A percentile compares a stretch with the other conserved stretches of the same genome.
These are phyloP conservation scores for Carduelis carduelis DNA, from an alignment of 2,797 vertebrate species.

Conservation along the genomic window DNA sequence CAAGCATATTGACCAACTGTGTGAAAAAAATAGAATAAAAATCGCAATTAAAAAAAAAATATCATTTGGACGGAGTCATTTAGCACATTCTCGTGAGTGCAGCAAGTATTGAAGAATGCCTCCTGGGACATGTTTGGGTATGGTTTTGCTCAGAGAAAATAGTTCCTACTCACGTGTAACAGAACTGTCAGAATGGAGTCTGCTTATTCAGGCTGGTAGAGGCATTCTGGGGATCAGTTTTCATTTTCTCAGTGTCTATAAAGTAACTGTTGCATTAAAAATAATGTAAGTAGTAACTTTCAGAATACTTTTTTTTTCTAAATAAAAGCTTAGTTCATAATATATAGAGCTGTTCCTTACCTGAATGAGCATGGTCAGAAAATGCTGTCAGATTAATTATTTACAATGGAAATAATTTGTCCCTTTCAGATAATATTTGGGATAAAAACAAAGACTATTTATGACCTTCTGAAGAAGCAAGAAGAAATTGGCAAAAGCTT, in stretches of 20 bases:
- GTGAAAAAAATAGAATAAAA: not conserved
- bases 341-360: not conserved
- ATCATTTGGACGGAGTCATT: not conserved
- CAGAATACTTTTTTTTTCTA: not conserved
- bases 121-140: not conserved
- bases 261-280: not conserved
- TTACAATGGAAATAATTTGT: not conserved
- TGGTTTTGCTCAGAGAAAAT: not conserved
- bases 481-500: not conserved
- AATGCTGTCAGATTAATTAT: not conserved
- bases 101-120: not conserved
- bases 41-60: not conserved
- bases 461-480: not conserved
- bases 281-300: not conserved
- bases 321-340: not conserved
- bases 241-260: not conserved
- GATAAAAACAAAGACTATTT: not conserved
- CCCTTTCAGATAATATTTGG: not conserved
- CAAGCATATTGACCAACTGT: not conserved
- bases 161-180: not conserved
- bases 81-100: fast-evolving
- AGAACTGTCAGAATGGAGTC: not conserved
- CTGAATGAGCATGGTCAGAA: not conserved
- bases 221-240: not conserved
- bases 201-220: not conserved